These are phyloP conservation scores for Salarias fasciatus DNA, from an alignment of 2,797 vertebrate species.

Conservation along the genomic window DNA sequence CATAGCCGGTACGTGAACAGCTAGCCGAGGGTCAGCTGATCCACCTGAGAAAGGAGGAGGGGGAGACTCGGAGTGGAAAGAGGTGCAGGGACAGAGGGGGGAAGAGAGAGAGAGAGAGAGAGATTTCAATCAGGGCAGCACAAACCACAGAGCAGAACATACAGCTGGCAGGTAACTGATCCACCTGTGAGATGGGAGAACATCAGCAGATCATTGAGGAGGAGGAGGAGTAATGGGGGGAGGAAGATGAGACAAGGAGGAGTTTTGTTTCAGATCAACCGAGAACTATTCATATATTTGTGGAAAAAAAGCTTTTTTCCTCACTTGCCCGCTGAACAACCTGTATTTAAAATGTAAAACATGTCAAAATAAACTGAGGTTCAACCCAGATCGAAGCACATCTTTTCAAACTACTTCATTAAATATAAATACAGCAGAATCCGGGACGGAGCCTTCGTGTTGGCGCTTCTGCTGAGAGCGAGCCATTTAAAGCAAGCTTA, in stretches of 20 bases:
- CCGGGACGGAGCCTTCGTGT: slow-evolving; percentile 9
- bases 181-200: slow-evolving; percentile 69
- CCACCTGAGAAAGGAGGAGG: slow-evolving; percentile 79
- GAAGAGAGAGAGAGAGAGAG: slow-evolving; percentile 30
- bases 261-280: background rate
- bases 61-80: slow-evolving; percentile 35
- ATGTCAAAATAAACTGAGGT: background rate
- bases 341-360: background rate
- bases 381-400: slow-evolving; percentile 15
- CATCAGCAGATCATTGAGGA: slow-evolving; percentile 46
- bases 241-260: background rate
- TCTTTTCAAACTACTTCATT: slow-evolving; percentile 23
- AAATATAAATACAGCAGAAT: slow-evolving; percentile 34
- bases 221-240: slow-evolving; percentile 16
- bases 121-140: slow-evolving; percentile 63
- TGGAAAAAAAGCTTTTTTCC: no score
- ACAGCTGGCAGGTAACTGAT: slow-evolving; percentile 53
- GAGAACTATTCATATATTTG: background rate
- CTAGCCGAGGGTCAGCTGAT: slow-evolving; percentile 78
- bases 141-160: slow-evolving; percentile 48
- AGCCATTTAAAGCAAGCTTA: slow-evolving; percentile 10
- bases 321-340: no score
- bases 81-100: slow-evolving; percentile 61
- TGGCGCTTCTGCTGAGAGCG: slow-evolving; percentile 9
- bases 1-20: slow-evolving; percentile 66